phyloP scores from a whole-genome alignment of 2,113 vertebrate genomes.

The Microtus pennsylvanicus region DNA sequence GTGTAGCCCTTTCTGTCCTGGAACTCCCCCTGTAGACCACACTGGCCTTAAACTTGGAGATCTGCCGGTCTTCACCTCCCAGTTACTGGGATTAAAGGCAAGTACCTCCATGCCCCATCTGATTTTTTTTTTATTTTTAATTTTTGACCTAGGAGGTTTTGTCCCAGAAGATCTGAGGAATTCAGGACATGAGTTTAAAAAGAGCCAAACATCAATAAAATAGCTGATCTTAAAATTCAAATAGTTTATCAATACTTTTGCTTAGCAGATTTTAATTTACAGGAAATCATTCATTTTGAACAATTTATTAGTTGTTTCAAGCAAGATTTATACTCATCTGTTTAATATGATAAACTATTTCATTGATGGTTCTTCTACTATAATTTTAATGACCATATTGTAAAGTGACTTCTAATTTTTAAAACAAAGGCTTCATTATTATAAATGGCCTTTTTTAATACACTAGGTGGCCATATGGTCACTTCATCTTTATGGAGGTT shows the following conservation, averaged over 20 bases:
- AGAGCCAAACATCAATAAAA: neutral
- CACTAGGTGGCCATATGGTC: neutral
- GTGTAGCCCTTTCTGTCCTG: neutral
- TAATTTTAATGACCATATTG: constrained; percentile 38
- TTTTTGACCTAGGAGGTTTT: neutral
- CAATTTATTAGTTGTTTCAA: constrained; percentile 23
- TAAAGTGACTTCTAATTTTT: constrained; percentile 48
- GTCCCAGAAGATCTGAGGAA: neutral
- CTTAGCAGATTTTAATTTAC: constrained; percentile 22
- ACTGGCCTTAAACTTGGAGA: too few species aligned
- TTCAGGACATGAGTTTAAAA: neutral
- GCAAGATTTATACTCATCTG: constrained; percentile 5
- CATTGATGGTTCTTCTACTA: neutral
- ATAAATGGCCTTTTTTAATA: neutral
- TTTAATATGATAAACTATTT: constrained; percentile 21
- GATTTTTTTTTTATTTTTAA: neutral
- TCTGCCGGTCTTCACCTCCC: neutral
- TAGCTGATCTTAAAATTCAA: constrained; percentile 40
- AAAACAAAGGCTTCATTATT: constrained; percentile 22
- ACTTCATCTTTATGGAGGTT: neutral
- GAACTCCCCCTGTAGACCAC: neutral
- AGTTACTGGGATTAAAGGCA: too few species aligned
- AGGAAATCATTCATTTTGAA: constrained; percentile 34
- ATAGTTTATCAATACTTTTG: neutral
- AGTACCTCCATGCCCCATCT: too few species aligned